These are phyloP conservation scores for Austrofundulus limnaeus DNA, from an alignment of 2,113 vertebrate genomes.

Conservation along the genomic window DNA sequence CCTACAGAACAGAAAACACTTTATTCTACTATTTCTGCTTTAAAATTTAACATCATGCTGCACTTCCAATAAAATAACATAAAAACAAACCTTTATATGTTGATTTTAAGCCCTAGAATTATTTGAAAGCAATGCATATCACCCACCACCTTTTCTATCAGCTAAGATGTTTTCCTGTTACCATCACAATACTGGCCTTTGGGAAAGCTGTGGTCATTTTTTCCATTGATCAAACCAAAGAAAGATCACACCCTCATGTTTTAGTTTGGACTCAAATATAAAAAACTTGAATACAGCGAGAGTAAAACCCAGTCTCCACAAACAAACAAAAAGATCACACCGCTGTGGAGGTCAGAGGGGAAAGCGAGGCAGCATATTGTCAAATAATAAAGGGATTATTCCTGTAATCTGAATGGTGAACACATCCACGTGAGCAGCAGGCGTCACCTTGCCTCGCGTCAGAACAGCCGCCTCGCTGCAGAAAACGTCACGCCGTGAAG, in stretches of 20 bases:
- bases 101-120: too few relatives aligned
- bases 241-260: conserved; percentile 56
- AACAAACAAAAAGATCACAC: conserved; percentile 24
- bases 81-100: not conserved
- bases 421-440: conserved; percentile 38
- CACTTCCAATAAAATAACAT: conserved; percentile 24
- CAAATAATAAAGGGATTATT: conserved; percentile 73
- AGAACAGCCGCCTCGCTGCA: not conserved
- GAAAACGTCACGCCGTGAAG: too few relatives aligned
- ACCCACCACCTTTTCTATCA: too few relatives aligned
- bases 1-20: conserved; percentile 5
- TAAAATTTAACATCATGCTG: conserved; percentile 32
- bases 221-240: conserved; percentile 71
- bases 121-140: conserved; percentile 67
- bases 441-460: conserved; percentile 62
- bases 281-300: conserved; percentile 36
- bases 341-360: conserved; percentile 52
- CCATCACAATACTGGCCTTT: conserved; percentile 72
- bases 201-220: conserved; percentile 71
- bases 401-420: conserved; percentile 69
- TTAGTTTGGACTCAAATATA: conserved; percentile 49
- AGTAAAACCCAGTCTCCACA: not conserved
- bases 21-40: conserved; percentile 3
- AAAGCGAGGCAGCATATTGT: conserved; percentile 51
- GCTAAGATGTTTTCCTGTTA: too few relatives aligned